Conservation (phyloP, 2,113 vertebrate genomes). For the Ptychochromis oligacanthus region DNA sequence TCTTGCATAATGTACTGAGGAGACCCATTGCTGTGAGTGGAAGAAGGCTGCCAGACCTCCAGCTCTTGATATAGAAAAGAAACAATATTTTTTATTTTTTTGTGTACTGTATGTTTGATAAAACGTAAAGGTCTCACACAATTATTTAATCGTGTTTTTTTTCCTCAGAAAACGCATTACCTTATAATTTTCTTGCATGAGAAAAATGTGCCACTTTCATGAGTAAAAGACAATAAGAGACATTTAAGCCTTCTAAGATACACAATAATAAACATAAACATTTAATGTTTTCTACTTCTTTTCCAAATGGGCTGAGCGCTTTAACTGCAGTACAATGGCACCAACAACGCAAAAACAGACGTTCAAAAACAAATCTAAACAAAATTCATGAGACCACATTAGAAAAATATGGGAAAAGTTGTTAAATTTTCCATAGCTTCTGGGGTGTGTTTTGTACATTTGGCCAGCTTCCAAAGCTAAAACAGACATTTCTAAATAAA, state of each 20-base stretch:
- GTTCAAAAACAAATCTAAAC: not conserved
- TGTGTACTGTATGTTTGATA: not conserved
- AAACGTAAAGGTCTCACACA: not conserved
- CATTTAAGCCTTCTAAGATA: not conserved
- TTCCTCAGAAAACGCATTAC: not conserved
- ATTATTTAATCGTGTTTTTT: not conserved
- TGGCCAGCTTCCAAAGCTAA: constrained; percentile 19
- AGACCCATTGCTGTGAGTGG: constrained; percentile 16
- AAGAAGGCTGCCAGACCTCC: constrained; percentile 1
- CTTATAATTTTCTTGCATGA: not conserved
- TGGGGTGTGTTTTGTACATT: constrained; percentile 5
- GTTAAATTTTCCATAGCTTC: constrained; percentile 19
- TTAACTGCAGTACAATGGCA: not conserved
- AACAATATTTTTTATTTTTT: not conserved
- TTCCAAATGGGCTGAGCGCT: not conserved
- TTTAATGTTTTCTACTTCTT: not conserved
- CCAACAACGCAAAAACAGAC: not conserved
- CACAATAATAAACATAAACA: not conserved
- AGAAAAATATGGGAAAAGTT: constrained; percentile 20
- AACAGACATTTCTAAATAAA: constrained; percentile 55
- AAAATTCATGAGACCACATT: not conserved
- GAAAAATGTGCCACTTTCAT: not conserved
- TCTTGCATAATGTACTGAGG: constrained; percentile 33
- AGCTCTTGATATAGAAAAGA: not conserved
- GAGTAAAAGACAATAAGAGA: not conserved